Conservation (phyloP, 2,113 vertebrate genomes). For the Limnothrissa miodon region DNA sequence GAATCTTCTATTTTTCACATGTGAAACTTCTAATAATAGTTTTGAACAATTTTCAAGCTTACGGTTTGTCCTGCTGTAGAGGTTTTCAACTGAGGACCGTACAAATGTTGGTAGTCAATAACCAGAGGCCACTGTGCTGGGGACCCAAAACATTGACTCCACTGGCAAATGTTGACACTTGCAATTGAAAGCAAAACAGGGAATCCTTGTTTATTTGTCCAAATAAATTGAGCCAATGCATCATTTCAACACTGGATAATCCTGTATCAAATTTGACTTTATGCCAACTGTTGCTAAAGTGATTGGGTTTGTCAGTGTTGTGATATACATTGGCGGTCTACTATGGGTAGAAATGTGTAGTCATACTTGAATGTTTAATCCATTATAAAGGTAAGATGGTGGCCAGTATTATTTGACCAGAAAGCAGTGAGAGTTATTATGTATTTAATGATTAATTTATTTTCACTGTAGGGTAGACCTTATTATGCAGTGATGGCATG, state of each 20-base stretch:
- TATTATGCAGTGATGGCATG: conserved; percentile 8
- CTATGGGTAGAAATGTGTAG: neutral
- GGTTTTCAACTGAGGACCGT: neutral
- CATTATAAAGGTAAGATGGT: neutral
- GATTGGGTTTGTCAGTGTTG: neutral
- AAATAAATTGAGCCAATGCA: neutral
- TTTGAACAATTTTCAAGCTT: neutral
- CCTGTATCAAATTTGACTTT: neutral
- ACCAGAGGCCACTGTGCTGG: neutral
- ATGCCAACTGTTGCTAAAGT: neutral
- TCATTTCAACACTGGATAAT: neutral
- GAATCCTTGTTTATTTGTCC: neutral
- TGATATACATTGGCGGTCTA: neutral
- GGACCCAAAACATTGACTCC: neutral
- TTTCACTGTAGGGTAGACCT: neutral
- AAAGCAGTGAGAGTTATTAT: neutral
- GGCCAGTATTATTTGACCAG: conserved; percentile 7
- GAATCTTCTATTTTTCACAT: conserved; percentile 11
- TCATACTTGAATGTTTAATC: neutral
- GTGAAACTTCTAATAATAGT: neutral
- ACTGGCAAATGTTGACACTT: neutral
- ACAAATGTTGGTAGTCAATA: neutral
- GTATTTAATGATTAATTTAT: neutral
- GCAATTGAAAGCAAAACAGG: neutral
- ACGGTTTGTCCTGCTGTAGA: neutral